Conservation (phyloP, 1,140 invertebrate genomes). For the Sycobia sp. region DNA sequence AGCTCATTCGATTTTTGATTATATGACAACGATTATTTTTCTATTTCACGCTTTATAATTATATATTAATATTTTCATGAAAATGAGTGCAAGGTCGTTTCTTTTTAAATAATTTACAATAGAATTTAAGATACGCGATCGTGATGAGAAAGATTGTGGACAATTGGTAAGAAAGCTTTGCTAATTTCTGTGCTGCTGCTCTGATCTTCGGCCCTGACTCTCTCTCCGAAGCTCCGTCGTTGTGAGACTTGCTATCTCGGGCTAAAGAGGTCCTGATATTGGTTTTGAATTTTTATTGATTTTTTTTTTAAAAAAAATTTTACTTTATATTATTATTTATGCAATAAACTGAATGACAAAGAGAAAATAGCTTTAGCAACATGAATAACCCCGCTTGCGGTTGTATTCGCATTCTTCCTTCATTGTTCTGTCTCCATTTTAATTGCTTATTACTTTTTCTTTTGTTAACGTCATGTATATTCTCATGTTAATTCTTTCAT, state of each 20-base stretch:
- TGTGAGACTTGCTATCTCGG: conserved; percentile 43
- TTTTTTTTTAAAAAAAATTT: conserved; percentile 18
- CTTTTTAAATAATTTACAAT: too few species aligned
- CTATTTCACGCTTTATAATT: too few species aligned
- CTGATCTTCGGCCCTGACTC: conserved; percentile 60
- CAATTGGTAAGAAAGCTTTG: conserved; percentile 37
- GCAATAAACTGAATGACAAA: conserved; percentile 28
- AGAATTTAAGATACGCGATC: conserved; percentile 4
- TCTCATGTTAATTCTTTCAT: conserved; percentile 29
- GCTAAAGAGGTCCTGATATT: conserved; percentile 27
- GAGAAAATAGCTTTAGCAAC: conserved; percentile 44
- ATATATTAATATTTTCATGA: too few species aligned
- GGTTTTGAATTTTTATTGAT: conserved; percentile 32
- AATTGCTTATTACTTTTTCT: conserved; percentile 17
- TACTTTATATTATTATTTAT: conserved; percentile 20
- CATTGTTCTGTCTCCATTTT: conserved; percentile 30
- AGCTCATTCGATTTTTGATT: too few species aligned
- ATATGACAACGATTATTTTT: too few species aligned
- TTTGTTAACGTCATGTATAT: conserved; percentile 22
- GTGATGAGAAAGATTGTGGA: conserved; percentile 24
- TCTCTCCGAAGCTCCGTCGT: conserved; percentile 58
- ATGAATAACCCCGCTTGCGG: conserved; percentile 54
- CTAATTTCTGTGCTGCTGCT: conserved; percentile 57
- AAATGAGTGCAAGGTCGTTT: too few species aligned
- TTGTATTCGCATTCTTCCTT: conserved; percentile 47